These are phyloP conservation scores for Myotis planiceps DNA, from an alignment of 2,797 vertebrate genomes.

Conservation along the genomic window DNA sequence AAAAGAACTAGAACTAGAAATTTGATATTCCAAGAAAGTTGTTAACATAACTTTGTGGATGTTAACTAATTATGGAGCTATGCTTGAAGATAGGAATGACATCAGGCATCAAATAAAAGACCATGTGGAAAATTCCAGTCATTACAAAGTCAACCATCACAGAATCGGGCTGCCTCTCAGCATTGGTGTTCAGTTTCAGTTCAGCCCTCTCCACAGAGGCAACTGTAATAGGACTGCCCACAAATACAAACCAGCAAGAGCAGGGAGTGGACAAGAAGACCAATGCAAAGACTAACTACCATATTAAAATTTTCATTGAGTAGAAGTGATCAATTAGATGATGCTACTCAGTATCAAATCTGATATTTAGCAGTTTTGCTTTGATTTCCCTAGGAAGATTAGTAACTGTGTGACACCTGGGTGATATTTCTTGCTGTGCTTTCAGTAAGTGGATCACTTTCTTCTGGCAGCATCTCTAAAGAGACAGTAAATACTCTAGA, in stretches of 20 bases:
- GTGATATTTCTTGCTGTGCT: not conserved
- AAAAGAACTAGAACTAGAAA: not conserved
- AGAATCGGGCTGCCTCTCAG: not conserved
- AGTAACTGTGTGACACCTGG: not conserved
- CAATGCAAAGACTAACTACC: not conserved
- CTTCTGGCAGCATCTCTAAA: slow-evolving; percentile 1
- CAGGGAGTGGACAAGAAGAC: not conserved
- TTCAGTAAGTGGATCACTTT: not conserved
- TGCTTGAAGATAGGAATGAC: not conserved
- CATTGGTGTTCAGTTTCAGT: not conserved
- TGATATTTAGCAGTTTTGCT: not conserved
- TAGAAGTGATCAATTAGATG: slow-evolving; percentile 10
- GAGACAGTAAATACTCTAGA: not conserved
- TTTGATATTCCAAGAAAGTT: not conserved
- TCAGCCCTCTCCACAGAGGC: not conserved
- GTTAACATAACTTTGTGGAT: not conserved
- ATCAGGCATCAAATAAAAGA: not conserved
- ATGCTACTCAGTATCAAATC: not conserved
- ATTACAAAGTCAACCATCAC: not conserved
- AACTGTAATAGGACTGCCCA: not conserved
- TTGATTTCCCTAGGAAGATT: slow-evolving; percentile 37
- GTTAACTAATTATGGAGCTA: not conserved
- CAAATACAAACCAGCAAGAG: not conserved
- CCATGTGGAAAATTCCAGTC: not conserved
- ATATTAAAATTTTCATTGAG: not conserved